Conservation (phyloP, 2,113 vertebrate species). For the Pseudorectes ferrugineus region DNA sequence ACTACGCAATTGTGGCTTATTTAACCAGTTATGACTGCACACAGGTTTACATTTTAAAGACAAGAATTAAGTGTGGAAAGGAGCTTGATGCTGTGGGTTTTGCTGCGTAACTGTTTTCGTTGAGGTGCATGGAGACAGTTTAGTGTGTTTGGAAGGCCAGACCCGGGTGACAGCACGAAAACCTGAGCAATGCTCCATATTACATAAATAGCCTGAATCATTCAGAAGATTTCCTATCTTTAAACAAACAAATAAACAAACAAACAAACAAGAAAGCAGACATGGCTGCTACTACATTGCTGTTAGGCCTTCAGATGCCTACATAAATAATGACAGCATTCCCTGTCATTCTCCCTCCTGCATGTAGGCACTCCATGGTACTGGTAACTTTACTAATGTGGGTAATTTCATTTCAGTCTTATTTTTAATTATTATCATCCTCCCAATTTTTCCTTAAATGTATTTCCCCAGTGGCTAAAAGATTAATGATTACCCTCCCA, state of each 20-base stretch:
- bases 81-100: not conserved
- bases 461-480: constrained; percentile 1
- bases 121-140: fast-evolving
- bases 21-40: not conserved
- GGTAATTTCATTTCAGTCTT: not conserved
- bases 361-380: not conserved
- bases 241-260: not conserved
- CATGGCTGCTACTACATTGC: not conserved
- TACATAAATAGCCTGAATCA: not conserved
- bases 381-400: not conserved
- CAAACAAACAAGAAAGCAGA: not conserved
- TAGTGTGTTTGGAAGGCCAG: not conserved
- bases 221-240: not conserved
- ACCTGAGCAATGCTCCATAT: not conserved
- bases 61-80: not conserved
- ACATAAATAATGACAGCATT: not conserved
- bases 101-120: not conserved
- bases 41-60: not conserved
- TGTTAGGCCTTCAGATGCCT: not conserved
- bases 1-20: not conserved
- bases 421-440: not conserved
- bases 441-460: not conserved
- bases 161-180: not conserved
- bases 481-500: not conserved
- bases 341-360: not conserved